phyloP scores from a whole-genome alignment of 2,888 invertebrate genomes.

The Tenthredo distinguenda region DNA sequence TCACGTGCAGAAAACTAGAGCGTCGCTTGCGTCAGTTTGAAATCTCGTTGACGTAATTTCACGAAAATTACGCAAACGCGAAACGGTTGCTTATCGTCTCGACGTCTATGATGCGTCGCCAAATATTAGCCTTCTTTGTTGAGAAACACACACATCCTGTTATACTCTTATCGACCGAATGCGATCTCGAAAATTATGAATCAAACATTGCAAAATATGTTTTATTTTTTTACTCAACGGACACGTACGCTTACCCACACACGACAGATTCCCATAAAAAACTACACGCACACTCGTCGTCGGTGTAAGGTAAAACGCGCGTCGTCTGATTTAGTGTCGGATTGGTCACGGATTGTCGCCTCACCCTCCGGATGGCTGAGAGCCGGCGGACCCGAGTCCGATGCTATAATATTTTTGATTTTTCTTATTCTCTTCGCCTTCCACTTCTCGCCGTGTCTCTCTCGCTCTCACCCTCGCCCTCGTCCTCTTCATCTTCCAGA shows the following conservation, averaged over 20 bases:
- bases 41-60: background rate
- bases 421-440: constrained; percentile 54
- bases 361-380: constrained; percentile 63
- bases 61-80: background rate
- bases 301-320: constrained; percentile 63
- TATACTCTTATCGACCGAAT: background rate
- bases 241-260: background rate
- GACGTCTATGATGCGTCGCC: background rate
- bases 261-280: background rate
- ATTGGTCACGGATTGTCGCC: constrained; percentile 75
- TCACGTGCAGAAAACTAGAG: background rate
- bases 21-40: background rate
- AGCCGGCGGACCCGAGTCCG: constrained; percentile 53
- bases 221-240: background rate
- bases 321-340: constrained; percentile 75
- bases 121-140: constrained; percentile 7
- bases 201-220: background rate
- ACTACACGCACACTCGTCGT: background rate
- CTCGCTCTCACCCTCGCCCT: constrained; percentile 27
- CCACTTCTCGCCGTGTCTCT: constrained; percentile 37
- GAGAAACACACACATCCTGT: background rate
- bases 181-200: background rate
- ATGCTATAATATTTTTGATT: constrained; percentile 61
- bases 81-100: background rate
- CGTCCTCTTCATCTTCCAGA: constrained; percentile 33